Conservation (phyloP, 35 echinoderm and acorn worm species). For the Ptychodera flava region DNA sequence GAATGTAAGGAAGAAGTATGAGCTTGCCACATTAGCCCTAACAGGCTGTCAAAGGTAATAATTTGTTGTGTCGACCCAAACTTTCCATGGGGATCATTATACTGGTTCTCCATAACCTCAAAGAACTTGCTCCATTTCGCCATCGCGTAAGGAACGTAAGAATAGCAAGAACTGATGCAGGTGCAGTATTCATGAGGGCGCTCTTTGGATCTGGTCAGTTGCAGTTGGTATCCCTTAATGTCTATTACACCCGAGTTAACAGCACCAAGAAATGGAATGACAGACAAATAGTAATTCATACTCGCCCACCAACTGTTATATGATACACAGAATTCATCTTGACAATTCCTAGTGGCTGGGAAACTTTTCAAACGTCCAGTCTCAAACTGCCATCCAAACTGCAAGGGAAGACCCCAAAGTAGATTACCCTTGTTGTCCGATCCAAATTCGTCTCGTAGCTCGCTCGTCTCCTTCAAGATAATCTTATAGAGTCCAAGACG, state of each 20-base stretch:
- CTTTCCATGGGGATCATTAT: neutral
- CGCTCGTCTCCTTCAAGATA: neutral
- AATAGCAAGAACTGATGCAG: neutral
- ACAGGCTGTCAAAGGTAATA: neutral
- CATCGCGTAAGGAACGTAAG: neutral
- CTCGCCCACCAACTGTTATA: neutral
- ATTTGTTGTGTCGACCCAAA: neutral
- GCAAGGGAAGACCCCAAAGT: neutral
- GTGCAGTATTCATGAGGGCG: neutral
- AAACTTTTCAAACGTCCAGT: neutral
- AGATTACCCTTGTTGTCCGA: neutral
- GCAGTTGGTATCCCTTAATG: neutral
- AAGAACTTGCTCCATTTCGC: neutral
- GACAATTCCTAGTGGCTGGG: neutral
- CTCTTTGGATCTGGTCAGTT: neutral
- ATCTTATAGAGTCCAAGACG: neutral
- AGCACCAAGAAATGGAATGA: neutral
- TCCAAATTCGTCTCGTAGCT: neutral
- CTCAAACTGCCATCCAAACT: neutral
- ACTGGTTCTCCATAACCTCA: neutral
- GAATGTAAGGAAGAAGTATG: neutral
- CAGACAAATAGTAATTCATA: neutral
- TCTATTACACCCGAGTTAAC: neutral
- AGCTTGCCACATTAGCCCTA: neutral
- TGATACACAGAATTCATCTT: neutral